Percentiles rank a stretch among this genome's conserved stretches.
Evolutionary conservation across 2,888 invertebrate genomes (phyloP).

Genomic region (Drosophila rubida): DNA sequence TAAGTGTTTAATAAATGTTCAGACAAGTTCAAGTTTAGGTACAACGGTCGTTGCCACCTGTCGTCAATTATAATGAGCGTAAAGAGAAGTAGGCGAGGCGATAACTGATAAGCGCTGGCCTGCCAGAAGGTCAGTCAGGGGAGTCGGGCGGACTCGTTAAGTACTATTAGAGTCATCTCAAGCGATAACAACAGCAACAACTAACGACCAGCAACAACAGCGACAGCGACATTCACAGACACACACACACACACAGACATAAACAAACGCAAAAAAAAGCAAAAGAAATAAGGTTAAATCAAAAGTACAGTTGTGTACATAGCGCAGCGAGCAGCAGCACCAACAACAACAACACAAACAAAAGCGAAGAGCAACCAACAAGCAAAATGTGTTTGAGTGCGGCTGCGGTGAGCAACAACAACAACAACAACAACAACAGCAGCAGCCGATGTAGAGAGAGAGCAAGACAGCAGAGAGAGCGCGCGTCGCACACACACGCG

Average conservation of each 20-base stretch:
- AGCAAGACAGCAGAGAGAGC: slow-evolving; percentile 60
- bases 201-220: slow-evolving; percentile 43
- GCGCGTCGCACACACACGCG: slow-evolving; percentile 75
- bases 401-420: slow-evolving; percentile 67
- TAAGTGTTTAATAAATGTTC: slow-evolving; percentile 1
- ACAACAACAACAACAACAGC: slow-evolving; percentile 46
- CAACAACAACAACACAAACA: slow-evolving; percentile 69
- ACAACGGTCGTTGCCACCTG: slow-evolving; percentile 56
- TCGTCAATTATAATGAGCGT: slow-evolving; percentile 10
- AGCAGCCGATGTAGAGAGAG: slow-evolving; percentile 45
- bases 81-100: neutral
- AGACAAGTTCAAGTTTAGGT: slow-evolving; percentile 51
- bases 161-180: slow-evolving; percentile 48
- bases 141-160: slow-evolving; percentile 20
- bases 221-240: slow-evolving; percentile 43
- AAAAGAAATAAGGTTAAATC: slow-evolving; percentile 83
- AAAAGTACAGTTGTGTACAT: slow-evolving; percentile 83
- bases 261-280: slow-evolving; percentile 61
- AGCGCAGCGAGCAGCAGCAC: slow-evolving; percentile 74
- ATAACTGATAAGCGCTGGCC: slow-evolving; percentile 36
- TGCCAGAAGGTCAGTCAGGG: slow-evolving; percentile 29
- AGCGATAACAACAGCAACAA: slow-evolving; percentile 54
- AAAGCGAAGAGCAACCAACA: slow-evolving; percentile 76
- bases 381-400: slow-evolving; percentile 77
- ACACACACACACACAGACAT: slow-evolving; percentile 30